Conservation (phyloP, 2,888 invertebrate species). For the Brenthis daphne region DNA sequence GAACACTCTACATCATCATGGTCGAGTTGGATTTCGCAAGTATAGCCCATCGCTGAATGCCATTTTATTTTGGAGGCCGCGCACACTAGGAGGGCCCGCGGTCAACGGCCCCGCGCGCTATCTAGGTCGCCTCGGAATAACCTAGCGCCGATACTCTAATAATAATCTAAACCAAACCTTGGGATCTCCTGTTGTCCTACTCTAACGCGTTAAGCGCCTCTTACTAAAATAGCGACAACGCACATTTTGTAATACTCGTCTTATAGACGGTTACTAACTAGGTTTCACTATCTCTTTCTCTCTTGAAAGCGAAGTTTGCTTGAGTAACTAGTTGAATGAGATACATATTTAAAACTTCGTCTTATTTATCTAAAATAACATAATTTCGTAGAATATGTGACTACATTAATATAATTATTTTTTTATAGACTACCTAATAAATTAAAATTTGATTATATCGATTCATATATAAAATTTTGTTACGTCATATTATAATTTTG, state of each 20-base stretch:
- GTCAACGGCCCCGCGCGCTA: slow-evolving; percentile 79
- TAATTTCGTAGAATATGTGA: slow-evolving; percentile 10
- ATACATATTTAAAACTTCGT: slow-evolving; percentile 49
- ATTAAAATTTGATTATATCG: neutral
- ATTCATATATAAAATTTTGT: no score
- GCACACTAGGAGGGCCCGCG: slow-evolving; percentile 78
- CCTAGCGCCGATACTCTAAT: slow-evolving; percentile 82
- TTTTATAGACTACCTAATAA: neutral
- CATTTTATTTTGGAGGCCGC: slow-evolving; percentile 81
- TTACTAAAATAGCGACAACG: slow-evolving; percentile 60
- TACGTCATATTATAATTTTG: no score
- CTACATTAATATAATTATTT: neutral
- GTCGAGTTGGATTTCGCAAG: slow-evolving; percentile 78
- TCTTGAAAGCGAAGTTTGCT: slow-evolving; percentile 48
- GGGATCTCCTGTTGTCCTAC: slow-evolving; percentile 67
- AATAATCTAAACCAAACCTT: slow-evolving; percentile 75
- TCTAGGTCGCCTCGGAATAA: slow-evolving; percentile 82
- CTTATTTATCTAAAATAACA: slow-evolving; percentile 23
- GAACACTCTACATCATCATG: slow-evolving; percentile 66
- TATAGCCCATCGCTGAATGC: slow-evolving; percentile 80
- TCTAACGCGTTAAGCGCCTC: slow-evolving; percentile 63
- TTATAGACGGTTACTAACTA: slow-evolving; percentile 57
- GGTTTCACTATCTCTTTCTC: slow-evolving; percentile 67
- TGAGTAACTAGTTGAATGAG: slow-evolving; percentile 51
- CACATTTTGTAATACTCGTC: slow-evolving; percentile 64